Evolutionary conservation across 2,797 vertebrate genomes (phyloP), one percentile per base, ranked within the genome.

Genomic region (Pangasius krempfi): DNA sequence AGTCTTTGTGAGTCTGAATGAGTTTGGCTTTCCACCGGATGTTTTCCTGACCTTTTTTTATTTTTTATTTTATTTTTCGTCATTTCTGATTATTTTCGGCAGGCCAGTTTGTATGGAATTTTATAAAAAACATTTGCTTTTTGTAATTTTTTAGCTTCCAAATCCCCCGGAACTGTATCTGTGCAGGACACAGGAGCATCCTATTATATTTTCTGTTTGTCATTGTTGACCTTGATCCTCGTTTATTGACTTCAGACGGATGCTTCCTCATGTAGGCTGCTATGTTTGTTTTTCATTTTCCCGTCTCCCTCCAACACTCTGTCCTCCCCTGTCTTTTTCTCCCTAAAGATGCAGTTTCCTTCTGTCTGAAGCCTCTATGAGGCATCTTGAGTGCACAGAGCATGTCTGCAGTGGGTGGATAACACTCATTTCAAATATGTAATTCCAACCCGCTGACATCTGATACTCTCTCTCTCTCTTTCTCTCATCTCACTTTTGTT

Each of bases 1-100:
- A 80, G 72, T 84, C 64, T 89, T 79, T 87, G 86, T 87, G 78
- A 87, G 73, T 76, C 83, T 89, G 79, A 91, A 91, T 85, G 62
- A 88, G 58, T 89, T 89, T 80, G 76, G 75, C 86, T 40, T 90
- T 87, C 70, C 88, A 79, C 58, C 52, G 80, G 85, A 88, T 89
- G 82, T 44, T 88, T 90, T 66, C 58, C 37, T 82, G 86, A 90
- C 87, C 79, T 84, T 89, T 85, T 27, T 54, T 54, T 27, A 37
- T 50, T 70, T 81, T 88, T 88, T 82, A 52, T 70, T 79, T 54
- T 54, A 7, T 47, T 47, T 47, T 54, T 80, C 9, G 8, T 5
- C 47, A 20, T 58, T 60, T 60, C 54, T 82, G 56, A 37, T 68
- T 30, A 86, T 84, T 85, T 91, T 81, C 70, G 81, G 40, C 80